phyloP scores from a whole-genome alignment of 2,797 vertebrate species.

The Delichon dasypus region DNA sequence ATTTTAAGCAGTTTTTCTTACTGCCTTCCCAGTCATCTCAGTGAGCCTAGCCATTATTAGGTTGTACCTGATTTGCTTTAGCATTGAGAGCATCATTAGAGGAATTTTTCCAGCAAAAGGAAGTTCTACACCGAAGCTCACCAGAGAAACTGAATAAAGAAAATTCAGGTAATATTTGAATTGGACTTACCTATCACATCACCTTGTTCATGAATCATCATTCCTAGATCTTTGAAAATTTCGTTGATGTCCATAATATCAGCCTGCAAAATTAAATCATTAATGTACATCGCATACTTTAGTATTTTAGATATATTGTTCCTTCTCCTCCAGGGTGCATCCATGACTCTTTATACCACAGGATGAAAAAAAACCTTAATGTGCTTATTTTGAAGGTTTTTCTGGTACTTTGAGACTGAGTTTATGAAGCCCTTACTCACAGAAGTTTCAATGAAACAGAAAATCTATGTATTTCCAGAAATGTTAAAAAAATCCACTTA shows the following conservation, averaged over 20 bases:
- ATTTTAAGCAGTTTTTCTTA: not conserved
- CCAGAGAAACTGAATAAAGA: not conserved
- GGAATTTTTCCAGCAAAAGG: not conserved
- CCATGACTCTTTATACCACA: not conserved
- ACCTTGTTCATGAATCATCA: constrained; percentile 98
- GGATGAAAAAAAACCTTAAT: not conserved
- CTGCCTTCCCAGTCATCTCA: not conserved
- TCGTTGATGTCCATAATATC: constrained; percentile 97
- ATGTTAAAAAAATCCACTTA: not conserved
- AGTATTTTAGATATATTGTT: not conserved
- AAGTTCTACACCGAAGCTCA: not conserved
- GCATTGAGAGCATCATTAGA: not conserved
- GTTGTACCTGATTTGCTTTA: not conserved
- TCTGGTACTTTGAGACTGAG: not conserved
- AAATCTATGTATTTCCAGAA: not conserved
- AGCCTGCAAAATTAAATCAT: constrained; percentile 74
- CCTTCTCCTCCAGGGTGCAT: not conserved
- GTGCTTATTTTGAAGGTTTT: not conserved
- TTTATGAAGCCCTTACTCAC: not conserved
- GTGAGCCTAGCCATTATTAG: not conserved
- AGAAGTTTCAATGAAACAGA: not conserved
- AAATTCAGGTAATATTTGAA: not conserved
- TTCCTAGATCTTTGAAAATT: constrained; percentile 98
- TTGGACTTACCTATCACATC: constrained; percentile 91
- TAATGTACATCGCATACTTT: not conserved